phyloP scores from a whole-genome alignment of 2,888 invertebrate genomes.

The Drosophila limbata region DNA sequence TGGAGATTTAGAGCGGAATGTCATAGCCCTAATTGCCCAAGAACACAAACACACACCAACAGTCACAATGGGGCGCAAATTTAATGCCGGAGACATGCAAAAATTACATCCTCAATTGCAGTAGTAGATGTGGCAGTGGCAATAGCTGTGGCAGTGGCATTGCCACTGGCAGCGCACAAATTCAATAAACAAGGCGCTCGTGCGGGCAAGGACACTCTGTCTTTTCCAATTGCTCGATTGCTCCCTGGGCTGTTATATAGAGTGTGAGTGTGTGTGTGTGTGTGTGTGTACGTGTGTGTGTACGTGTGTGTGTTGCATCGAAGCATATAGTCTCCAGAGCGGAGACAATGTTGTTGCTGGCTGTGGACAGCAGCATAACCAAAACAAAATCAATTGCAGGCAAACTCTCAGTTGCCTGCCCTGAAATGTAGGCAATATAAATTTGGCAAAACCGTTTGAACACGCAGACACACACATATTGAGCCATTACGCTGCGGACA shows the following conservation, averaged over 20 bases:
- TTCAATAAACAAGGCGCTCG: constrained; percentile 78
- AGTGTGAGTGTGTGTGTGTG: no score
- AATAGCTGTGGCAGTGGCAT: neutral
- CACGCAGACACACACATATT: constrained; percentile 37
- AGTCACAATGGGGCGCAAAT: constrained; percentile 54
- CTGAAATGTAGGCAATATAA: constrained; percentile 78
- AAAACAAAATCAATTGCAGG: constrained; percentile 76
- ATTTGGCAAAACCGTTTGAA: constrained; percentile 62
- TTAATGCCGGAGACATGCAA: constrained; percentile 77
- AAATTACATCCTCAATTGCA: constrained; percentile 79
- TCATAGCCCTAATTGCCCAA: constrained; percentile 69
- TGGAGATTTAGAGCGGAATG: constrained; percentile 79
- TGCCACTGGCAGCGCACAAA: constrained; percentile 56
- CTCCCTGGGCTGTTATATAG: constrained; percentile 6
- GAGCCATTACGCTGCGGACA: constrained; percentile 57
- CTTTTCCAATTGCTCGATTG: neutral
- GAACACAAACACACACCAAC: constrained; percentile 43
- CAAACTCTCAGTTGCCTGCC: constrained; percentile 26
- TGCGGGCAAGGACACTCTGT: constrained; percentile 56
- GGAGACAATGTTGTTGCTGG: constrained; percentile 61
- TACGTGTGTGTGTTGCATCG: constrained; percentile 38
- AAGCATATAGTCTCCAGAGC: constrained; percentile 54
- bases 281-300: neutral
- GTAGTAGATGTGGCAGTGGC: constrained; percentile 21
- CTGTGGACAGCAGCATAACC: constrained; percentile 21